Base-by-base conservation (phyloP, 2,888 invertebrate genomes). In the Amphipoea lucens region DNA sequence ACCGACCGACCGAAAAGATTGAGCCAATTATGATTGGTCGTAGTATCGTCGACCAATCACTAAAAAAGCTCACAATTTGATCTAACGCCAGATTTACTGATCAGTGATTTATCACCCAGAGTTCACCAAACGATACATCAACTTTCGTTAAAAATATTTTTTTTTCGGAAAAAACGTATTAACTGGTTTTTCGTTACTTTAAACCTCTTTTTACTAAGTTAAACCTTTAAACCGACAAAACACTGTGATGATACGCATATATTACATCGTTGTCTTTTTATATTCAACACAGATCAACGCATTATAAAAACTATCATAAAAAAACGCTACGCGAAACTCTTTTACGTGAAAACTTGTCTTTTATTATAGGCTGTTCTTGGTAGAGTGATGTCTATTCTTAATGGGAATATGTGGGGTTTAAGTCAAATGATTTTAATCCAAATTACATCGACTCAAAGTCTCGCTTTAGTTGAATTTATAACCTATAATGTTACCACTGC, bases 171-270 rank as follows among this genome's bases (percentile, higher is more conserved):
- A 11, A n/a, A 36, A 17, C 17, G 5, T 23, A 4, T 17, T 17
- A 7, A 45, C 51, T 67, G 2, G 11, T 42, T 51, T 51, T 42
- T 29, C n/a, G 2, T 17, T 60, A 17, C 67, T 36, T 54, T 67
- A 79, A 60, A 62, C 9, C 2, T 29, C 2, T 7, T 65, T 48
- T 66, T 67, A 74, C n/a, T n/a, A 66, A 86, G 57, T 78, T 65
- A 20, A 66, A 72, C 71, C 67, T 65, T 20, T 20, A 74, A 83
- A 78, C 74, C 76, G 63, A 78, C 68, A 78, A 71, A 23, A 20
- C 0, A 65, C 80, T 89, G 89, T 89, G 89, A 87, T 88, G 88
- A 79, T 85, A 89, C 87, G 79, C 81, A 74, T 86, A 87, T 87
- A 76, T 81, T 83, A 87, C 80, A 87, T 87, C 84, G 88, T 87